Percentiles rank a stretch among this genome's conserved stretches.
These are phyloP conservation scores for Athalia cordata DNA, from an alignment of 2,888 invertebrate genomes.

Conservation along the genomic window DNA sequence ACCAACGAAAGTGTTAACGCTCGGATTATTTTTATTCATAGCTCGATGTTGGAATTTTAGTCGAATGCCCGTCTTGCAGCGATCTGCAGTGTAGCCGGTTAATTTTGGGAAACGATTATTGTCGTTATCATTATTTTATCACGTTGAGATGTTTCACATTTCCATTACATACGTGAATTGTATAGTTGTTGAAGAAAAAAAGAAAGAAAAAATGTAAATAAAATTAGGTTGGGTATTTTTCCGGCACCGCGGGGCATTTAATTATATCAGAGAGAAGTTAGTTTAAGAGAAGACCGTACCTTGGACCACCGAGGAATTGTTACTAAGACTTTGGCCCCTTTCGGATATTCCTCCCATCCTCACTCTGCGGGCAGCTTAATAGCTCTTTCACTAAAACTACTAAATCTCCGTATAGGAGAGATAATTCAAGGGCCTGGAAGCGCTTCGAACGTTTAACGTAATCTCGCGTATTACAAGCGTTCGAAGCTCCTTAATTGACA, in stretches of 20 bases:
- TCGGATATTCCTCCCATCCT: slow-evolving; percentile 1
- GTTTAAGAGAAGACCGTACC: not conserved
- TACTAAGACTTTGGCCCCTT: slow-evolving; percentile 1
- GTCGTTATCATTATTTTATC: no score
- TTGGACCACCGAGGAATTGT: slow-evolving; percentile 34
- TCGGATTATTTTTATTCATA: slow-evolving; percentile 37
- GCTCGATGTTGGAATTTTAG: not conserved
- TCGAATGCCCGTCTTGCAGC: no score
- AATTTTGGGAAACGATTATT: no score
- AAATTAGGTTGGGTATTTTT: slow-evolving; percentile 23
- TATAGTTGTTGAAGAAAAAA: no score
- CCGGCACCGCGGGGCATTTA: not conserved
- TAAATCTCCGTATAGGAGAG: slow-evolving; percentile 33
- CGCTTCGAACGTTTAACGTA: slow-evolving; percentile 23
- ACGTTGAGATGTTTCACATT: no score
- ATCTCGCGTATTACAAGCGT: slow-evolving; percentile 39
- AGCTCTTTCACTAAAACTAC: slow-evolving; percentile 40
- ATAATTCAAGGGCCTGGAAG: slow-evolving; percentile 24
- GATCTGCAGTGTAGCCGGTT: no score
- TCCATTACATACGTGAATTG: no score
- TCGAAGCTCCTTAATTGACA: slow-evolving; percentile 32
- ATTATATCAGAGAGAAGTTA: slow-evolving; percentile 8
- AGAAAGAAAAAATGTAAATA: no score
- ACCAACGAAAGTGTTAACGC: slow-evolving; percentile 37
- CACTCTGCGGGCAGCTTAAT: slow-evolving; percentile 17